Evolutionary conservation across 2,888 invertebrate species (phyloP).

Genomic region (Mechanitis messenoides): DNA sequence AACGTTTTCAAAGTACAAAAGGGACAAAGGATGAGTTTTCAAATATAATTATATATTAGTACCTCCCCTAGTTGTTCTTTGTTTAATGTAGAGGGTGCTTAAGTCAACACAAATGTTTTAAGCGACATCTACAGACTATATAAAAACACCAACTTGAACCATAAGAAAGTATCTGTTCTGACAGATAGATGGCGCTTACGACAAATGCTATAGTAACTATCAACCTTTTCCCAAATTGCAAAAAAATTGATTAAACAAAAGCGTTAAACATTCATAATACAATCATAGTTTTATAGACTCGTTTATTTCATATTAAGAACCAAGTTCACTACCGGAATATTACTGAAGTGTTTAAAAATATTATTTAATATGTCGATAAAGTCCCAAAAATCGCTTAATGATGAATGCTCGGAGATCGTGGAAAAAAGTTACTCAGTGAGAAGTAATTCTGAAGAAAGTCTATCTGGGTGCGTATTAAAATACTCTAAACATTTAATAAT

Average conservation of each 20-base stretch:
- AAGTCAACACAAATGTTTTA: no score
- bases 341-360: neutral
- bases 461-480: conserved; percentile 46
- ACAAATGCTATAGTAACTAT: neutral
- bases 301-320: conserved; percentile 8
- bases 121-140: neutral
- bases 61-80: no score
- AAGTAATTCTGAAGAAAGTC: conserved; percentile 59
- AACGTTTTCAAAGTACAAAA: no score
- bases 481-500: neutral
- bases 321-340: conserved; percentile 8
- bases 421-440: conserved; percentile 58
- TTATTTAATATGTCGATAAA: conserved; percentile 59
- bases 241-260: no score
- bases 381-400: conserved; percentile 59
- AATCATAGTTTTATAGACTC: no score
- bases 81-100: no score
- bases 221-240: neutral
- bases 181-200: conserved; percentile 9
- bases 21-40: no score
- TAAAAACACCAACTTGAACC: neutral
- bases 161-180: neutral
- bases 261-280: neutral
- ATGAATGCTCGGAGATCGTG: conserved; percentile 61
- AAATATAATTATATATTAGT: no score